Evolutionary conservation across 2,113 vertebrate species (phyloP).

Genomic region (Eublepharis macularius): DNA sequence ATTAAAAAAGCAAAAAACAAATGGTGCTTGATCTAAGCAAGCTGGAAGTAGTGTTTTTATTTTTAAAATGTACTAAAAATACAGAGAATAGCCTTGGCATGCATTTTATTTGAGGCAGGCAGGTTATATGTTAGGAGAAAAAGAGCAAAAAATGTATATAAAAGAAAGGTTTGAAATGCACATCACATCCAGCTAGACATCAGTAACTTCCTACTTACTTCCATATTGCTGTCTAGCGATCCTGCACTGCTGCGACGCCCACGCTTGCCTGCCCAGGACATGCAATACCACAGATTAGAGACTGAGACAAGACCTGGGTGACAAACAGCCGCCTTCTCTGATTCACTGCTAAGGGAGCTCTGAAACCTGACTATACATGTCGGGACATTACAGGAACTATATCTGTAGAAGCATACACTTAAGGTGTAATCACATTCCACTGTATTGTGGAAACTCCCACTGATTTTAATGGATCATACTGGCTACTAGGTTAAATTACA

Average conservation of each 20-base stretch:
- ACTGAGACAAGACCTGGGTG: conserved; percentile 76
- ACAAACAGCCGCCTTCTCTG: conserved; percentile 64
- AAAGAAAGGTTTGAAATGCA: conserved; percentile 80
- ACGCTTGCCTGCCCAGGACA: conserved; percentile 99
- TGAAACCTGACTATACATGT: conserved; percentile 41
- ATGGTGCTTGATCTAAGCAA: conserved; percentile 75
- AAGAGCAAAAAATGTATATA: conserved; percentile 75
- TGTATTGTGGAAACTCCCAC: not conserved
- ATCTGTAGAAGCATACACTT: conserved; percentile 15
- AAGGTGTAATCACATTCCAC: not conserved
- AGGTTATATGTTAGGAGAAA: conserved; percentile 76
- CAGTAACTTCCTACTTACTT: conserved; percentile 93
- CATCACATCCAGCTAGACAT: conserved; percentile 85
- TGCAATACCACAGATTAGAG: conserved; percentile 97
- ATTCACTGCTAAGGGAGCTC: conserved; percentile 59
- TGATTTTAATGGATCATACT: conserved; percentile 1
- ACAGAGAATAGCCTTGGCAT: conserved; percentile 89
- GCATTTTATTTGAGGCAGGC: conserved; percentile 84
- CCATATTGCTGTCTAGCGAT: conserved; percentile 99
- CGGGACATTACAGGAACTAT: conserved; percentile 5
- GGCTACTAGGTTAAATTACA: not conserved
- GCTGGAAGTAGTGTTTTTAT: conserved; percentile 72
- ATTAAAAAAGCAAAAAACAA: conserved; percentile 65
- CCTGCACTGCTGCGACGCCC: conserved; percentile 99
- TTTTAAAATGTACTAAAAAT: conserved; percentile 62